These are phyloP conservation scores for Ligdia adustata DNA, from an alignment of 2,888 invertebrate genomes.

Conservation along the genomic window DNA sequence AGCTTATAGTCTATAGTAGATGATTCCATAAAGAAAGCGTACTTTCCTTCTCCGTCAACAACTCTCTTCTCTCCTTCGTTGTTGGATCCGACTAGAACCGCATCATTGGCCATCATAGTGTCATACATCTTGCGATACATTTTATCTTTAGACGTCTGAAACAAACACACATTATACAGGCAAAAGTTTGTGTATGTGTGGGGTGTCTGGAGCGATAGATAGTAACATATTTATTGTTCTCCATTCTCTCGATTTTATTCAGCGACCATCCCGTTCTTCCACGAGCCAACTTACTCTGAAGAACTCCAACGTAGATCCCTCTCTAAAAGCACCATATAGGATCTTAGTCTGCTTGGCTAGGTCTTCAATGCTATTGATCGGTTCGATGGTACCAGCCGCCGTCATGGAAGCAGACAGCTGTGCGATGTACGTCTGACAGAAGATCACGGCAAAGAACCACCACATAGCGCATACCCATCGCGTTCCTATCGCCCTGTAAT, in stretches of 20 bases:
- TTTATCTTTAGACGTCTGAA: conserved; percentile 89
- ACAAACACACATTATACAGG: too few relatives aligned
- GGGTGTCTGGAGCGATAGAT: too few relatives aligned
- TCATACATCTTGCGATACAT: conserved; percentile 95
- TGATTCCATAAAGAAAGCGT: conserved; percentile 98
- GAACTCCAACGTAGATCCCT: conserved; percentile 95
- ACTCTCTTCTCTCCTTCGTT: conserved; percentile 94
- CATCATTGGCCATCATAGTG: conserved; percentile 92
- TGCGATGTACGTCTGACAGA: conserved; percentile 97
- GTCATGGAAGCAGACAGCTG: conserved; percentile 97
- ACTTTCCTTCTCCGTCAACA: conserved; percentile 76
- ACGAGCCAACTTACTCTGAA: conserved; percentile 88
- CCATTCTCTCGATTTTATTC: too few relatives aligned
- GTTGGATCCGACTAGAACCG: conserved; percentile 90
- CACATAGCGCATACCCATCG: conserved; percentile 95
- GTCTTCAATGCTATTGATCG: conserved; percentile 95
- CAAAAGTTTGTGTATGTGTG: too few relatives aligned
- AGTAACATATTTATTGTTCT: too few relatives aligned
- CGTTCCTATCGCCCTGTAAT: conserved; percentile 92
- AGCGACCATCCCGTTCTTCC: too few relatives aligned
- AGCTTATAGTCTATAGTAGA: conserved; percentile 95
- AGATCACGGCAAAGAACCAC: conserved; percentile 97
- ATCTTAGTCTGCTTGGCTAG: conserved; percentile 95
- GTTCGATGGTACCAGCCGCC: conserved; percentile 91
- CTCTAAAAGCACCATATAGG: conserved; percentile 93